A percentile compares a stretch with the other conserved stretches of the same genome.
Conservation (phyloP, 2,888 invertebrate genomes). For the Nezara viridula region DNA sequence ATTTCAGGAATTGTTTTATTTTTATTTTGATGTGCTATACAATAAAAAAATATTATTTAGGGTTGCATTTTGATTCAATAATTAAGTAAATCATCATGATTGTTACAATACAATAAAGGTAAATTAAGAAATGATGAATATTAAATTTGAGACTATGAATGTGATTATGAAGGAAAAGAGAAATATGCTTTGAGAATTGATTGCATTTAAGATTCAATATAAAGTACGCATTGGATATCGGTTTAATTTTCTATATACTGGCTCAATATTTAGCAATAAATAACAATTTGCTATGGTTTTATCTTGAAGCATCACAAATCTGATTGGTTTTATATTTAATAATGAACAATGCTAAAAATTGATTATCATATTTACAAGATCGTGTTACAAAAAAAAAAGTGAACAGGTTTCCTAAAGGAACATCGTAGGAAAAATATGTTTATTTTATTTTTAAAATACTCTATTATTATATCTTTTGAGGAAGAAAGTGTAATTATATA, state of each 20-base stretch:
- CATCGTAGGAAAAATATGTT: not conserved
- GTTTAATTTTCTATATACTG: not conserved
- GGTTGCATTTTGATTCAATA: not conserved
- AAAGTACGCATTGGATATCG: not conserved
- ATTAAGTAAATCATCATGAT: not conserved
- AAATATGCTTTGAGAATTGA: not conserved
- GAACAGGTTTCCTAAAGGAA: not conserved
- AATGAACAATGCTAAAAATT: not conserved
- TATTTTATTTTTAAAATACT: not conserved
- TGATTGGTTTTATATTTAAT: not conserved
- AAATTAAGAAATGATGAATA: not conserved
- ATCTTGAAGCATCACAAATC: not conserved
- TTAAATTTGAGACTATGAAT: not conserved
- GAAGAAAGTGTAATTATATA: not conserved
- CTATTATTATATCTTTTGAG: not conserved
- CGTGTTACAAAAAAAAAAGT: not conserved
- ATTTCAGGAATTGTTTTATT: not conserved
- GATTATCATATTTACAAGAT: not conserved
- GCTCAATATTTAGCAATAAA: no score
- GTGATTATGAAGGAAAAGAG: not conserved
- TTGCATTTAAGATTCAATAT: not conserved
- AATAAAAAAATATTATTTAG: not conserved
- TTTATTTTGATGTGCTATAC: not conserved
- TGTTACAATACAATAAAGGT: not conserved
- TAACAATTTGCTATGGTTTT: no score